Evolutionary conservation across 2,113 vertebrate species (phyloP).

Genomic region (Xerus inauris): DNA sequence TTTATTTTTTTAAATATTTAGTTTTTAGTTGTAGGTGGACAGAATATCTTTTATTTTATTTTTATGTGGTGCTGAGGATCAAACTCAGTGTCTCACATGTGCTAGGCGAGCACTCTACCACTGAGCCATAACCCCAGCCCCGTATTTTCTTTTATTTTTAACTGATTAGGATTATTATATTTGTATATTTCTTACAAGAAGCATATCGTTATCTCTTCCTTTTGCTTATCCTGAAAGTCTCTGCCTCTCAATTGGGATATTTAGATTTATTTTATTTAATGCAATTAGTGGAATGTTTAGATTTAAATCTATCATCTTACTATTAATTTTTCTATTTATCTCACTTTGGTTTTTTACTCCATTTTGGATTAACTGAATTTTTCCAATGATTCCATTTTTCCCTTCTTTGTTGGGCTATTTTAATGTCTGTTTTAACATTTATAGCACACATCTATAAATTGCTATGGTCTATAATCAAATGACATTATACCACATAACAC

Average conservation of each 20-base stretch:
- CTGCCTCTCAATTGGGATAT: neutral
- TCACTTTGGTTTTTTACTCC: neutral
- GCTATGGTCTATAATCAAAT: neutral
- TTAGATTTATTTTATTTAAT: neutral
- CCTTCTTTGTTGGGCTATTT: neutral
- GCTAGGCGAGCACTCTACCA: too few species aligned
- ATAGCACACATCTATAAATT: neutral
- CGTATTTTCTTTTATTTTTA: conserved; percentile 40
- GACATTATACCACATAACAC: neutral
- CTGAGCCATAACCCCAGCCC: too few species aligned
- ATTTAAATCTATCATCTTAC: conserved; percentile 5
- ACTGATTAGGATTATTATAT: neutral
- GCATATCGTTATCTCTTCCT: neutral
- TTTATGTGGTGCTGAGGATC: too few species aligned
- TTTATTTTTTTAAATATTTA: too few species aligned
- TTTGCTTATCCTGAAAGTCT: neutral
- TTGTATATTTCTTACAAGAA: neutral
- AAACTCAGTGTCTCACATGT: too few species aligned
- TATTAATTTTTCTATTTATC: neutral
- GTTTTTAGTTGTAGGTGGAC: too few species aligned
- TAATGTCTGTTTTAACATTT: conserved; percentile 10
- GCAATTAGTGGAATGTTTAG: neutral
- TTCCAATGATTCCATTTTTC: neutral
- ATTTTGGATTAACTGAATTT: neutral
- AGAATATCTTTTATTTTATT: too few species aligned